Base-by-base conservation (phyloP, 2,113 vertebrate genomes). In the Oxyruncus cristatus region DNA sequence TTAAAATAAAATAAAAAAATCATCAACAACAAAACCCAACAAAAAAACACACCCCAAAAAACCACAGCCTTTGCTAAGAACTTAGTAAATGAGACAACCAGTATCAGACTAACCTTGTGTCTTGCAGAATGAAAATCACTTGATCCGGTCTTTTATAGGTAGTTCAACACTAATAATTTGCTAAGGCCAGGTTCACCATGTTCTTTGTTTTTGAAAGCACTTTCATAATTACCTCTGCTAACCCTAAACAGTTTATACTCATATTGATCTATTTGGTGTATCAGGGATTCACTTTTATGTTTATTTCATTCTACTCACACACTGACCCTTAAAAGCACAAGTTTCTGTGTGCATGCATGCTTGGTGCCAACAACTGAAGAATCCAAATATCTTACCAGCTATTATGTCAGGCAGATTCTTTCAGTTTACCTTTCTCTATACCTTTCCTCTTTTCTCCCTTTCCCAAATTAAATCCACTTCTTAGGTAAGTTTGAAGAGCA, bases 21-120 rank as follows among this genome's bases (percentile, higher is more conserved):
- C 18, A 21, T 18, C 14, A 30, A 8, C 2, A 15, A 8, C 12
- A 68, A 52, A 19, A 1, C 5, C 21, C 3, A 9, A 39, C 24
- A 26, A 12, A 18, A 18, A 41, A 28, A 3, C 23, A 33, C 8
- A 27, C 0, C 8, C 49, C 5, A 2, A 18, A 44, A 52, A 20
- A 1, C 1, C 1, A 19, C 3, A 72, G 26, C 8, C 23, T 61
- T 76, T 76, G 4, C 12, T 62, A 41, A 3, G 10, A 37, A 70
- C 28, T 41, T 86, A 52, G 37, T 65, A 52, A 87, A 8, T 35
- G 4, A 50, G 9, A 58, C 11, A 44, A 58, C 1, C 7, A 13
- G 4, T 67, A 23, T 35, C 2, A 6, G 75, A 78, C 12, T 62
- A 0, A 0, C 3, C 32, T 82, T 82, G 21, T 39, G 37, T 24